Evolutionary conservation across 2,797 vertebrate genomes (phyloP).

Genomic region (Paratrypauchen microcephalus): DNA sequence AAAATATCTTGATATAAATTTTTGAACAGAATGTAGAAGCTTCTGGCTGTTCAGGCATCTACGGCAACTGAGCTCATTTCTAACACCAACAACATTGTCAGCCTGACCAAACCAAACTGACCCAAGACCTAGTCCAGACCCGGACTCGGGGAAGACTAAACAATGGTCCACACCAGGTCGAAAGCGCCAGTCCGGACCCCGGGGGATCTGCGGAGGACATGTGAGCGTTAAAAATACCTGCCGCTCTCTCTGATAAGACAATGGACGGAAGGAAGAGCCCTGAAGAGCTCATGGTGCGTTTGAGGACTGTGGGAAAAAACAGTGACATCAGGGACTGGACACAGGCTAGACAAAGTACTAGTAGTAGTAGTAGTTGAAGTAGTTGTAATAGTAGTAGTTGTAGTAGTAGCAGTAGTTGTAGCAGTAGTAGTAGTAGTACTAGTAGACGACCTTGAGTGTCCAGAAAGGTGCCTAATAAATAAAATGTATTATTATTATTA

Average conservation of each 20-base stretch:
- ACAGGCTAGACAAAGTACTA: not conserved
- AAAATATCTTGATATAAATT: too few relatives aligned
- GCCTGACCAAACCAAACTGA: not conserved
- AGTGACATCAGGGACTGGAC: not conserved
- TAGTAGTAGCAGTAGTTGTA: too few relatives aligned
- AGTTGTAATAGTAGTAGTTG: too few relatives aligned
- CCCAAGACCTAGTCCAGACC: not conserved
- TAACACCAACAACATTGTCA: not conserved
- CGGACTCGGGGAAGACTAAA: not conserved
- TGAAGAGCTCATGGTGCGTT: not conserved
- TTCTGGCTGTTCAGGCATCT: too few relatives aligned
- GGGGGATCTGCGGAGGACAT: not conserved
- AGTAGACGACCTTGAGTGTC: too few relatives aligned
- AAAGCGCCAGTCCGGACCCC: not conserved
- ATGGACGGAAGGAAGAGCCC: constrained; percentile 4
- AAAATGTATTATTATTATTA: too few relatives aligned
- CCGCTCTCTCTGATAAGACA: not conserved
- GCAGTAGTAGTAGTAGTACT: too few relatives aligned
- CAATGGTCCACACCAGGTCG: not conserved
- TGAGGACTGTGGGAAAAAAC: constrained; percentile 8
- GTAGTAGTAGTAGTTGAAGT: not conserved
- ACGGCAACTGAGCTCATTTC: not conserved
- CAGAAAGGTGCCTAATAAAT: too few relatives aligned
- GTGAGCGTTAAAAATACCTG: not conserved
- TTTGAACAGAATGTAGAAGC: too few relatives aligned